Percentiles rank a stretch among this genome's conserved stretches.
These are phyloP conservation scores for Sciurus carolinensis DNA, from an alignment of 2,797 vertebrate genomes.

Conservation along the genomic window DNA sequence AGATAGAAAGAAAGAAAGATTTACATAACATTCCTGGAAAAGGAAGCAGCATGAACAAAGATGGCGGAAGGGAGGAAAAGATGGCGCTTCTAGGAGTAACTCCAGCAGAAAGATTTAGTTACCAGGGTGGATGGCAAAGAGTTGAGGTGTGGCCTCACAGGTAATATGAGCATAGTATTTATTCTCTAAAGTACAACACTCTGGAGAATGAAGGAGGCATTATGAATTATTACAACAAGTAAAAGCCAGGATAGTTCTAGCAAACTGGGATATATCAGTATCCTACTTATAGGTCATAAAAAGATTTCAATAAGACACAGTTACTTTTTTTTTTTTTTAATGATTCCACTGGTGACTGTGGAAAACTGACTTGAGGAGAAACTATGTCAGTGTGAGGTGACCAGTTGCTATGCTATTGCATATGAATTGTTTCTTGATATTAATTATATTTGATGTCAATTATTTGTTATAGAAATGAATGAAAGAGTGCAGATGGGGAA, in stretches of 20 bases:
- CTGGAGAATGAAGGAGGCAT: background rate
- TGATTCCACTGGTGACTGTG: background rate
- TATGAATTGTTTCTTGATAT: background rate
- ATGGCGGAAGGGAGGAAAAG: background rate
- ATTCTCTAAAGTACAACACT: background rate
- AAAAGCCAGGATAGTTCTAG: background rate
- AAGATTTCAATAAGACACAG: background rate
- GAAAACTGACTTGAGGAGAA: background rate
- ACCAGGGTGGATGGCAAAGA: too few relatives aligned
- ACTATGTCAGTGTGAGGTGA: background rate
- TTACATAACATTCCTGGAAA: background rate
- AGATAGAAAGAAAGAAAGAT: background rate
- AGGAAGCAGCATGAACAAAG: background rate
- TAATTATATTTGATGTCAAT: background rate
- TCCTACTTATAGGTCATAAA: background rate
- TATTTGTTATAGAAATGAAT: background rate
- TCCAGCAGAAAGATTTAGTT: background rate
- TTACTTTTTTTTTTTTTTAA: background rate
- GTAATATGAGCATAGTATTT: background rate
- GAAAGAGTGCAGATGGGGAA: background rate
- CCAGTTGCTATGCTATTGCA: background rate
- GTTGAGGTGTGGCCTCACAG: background rate
- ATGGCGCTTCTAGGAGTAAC: rapidly evolving
- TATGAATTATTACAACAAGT: background rate
- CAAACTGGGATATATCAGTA: background rate